phyloP scores from a whole-genome alignment of 2,113 vertebrate genomes.

The Cacatua alba region DNA sequence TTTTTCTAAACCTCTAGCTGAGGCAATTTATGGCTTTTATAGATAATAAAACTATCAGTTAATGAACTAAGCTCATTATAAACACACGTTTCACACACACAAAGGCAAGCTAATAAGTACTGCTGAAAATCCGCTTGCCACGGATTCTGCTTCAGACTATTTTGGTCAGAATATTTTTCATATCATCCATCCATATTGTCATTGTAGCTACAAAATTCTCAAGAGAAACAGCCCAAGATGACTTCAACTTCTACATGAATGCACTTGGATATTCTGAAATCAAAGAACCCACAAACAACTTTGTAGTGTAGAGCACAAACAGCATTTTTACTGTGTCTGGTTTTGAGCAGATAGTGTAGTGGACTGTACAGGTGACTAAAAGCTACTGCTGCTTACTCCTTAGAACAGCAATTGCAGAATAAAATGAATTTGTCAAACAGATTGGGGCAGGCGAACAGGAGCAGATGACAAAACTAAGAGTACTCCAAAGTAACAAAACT shows the following conservation, averaged over 20 bases:
- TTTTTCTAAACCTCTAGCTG: neutral
- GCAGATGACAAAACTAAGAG: neutral
- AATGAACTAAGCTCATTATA: neutral
- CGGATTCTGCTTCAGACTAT: neutral
- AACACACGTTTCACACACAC: neutral
- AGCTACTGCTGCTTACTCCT: neutral
- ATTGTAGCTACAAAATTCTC: neutral
- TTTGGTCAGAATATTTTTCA: neutral
- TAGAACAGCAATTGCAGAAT: neutral
- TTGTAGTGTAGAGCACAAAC: neutral
- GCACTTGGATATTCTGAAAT: neutral
- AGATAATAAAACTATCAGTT: neutral
- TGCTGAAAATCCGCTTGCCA: neutral
- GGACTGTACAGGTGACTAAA: neutral
- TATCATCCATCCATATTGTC: neutral
- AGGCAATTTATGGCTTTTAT: neutral
- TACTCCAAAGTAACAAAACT: neutral
- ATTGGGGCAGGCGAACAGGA: neutral
- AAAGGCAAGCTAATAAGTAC: neutral
- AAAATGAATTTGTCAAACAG: neutral
- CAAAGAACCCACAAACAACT: rapidly evolving
- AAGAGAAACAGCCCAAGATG: neutral
- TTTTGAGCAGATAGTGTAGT: neutral
- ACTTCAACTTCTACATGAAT: neutral
- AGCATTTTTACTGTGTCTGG: neutral